A percentile compares a stretch with the other conserved stretches of the same genome.
Conservation (phyloP, 1,140 invertebrate genomes). For the Drosophila miranda region DNA sequence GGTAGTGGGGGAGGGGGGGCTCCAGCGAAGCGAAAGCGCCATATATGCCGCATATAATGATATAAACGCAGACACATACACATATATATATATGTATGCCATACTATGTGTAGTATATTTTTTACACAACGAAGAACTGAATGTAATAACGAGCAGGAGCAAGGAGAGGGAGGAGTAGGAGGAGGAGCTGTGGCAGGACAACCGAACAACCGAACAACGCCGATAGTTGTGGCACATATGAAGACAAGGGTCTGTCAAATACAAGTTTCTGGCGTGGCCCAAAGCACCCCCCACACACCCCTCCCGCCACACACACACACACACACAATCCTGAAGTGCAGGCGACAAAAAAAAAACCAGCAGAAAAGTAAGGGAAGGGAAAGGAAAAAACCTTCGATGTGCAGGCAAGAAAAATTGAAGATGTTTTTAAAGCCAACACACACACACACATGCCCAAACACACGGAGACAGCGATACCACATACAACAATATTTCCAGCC, state of each 20-base stretch:
- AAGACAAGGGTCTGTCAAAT: slow-evolving; percentile 80
- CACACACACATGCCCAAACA: slow-evolving; percentile 10
- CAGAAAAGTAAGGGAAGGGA: slow-evolving; percentile 5
- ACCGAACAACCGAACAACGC: slow-evolving; percentile 38
- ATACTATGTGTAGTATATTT: slow-evolving; percentile 4
- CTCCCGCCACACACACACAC: background rate
- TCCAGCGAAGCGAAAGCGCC: slow-evolving; percentile 12
- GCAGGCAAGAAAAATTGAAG: slow-evolving; percentile 71
- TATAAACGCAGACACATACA: slow-evolving; percentile 32
- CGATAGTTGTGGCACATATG: slow-evolving; percentile 77
- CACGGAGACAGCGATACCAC: slow-evolving; percentile 10
- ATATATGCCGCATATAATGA: slow-evolving; percentile 68
- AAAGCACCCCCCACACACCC: slow-evolving; percentile 8
- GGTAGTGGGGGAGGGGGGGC: slow-evolving; percentile 1
- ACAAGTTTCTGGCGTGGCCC: slow-evolving; percentile 73
- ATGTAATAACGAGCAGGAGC: slow-evolving; percentile 72
- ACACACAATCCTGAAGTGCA: background rate
- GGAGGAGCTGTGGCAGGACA: slow-evolving; percentile 9
- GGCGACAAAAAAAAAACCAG: too few relatives aligned
- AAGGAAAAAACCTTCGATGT: slow-evolving; percentile 36
- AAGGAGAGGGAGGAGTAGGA: background rate
- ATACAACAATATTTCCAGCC: slow-evolving; percentile 44
- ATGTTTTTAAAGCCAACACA: slow-evolving; percentile 70
- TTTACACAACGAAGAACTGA: slow-evolving; percentile 47
- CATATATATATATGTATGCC: slow-evolving; percentile 4